These are phyloP conservation scores for Erebia epiphron DNA, from an alignment of 2,888 invertebrate species.

Conservation along the genomic window DNA sequence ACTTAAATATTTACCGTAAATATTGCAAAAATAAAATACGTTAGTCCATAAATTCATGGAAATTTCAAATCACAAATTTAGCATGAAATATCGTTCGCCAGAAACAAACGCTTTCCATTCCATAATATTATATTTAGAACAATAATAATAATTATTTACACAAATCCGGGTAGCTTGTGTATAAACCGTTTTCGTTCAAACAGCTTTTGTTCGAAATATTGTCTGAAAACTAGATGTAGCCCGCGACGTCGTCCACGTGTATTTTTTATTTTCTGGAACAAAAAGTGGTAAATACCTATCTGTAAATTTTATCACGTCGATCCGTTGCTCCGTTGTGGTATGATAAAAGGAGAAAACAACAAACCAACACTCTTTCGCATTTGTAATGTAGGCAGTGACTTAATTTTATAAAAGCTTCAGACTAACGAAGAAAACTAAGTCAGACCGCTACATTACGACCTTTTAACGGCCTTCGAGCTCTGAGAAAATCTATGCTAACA, in stretches of 20 bases:
- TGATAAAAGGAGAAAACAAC: too few species aligned
- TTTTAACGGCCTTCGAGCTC: slow-evolving; percentile 54
- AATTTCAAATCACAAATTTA: not conserved
- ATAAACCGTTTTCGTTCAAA: too few species aligned
- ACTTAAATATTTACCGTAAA: not conserved
- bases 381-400: too few species aligned
- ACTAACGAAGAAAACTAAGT: slow-evolving; percentile 55
- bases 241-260: too few species aligned
- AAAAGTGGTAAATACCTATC: too few species aligned
- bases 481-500: slow-evolving; percentile 47
- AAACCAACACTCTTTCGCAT: too few species aligned
- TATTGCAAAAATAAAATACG: slow-evolving; percentile 1
- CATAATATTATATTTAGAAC: not conserved
- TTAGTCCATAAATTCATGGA: not conserved
- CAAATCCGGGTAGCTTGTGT: not conserved
- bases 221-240: too few species aligned
- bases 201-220: too few species aligned
- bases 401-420: slow-evolving; percentile 50
- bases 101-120: not conserved
- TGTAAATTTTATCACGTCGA: too few species aligned
- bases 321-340: too few species aligned
- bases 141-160: not conserved
- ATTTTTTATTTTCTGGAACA: too few species aligned
- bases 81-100: not conserved
- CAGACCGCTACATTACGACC: slow-evolving; percentile 55